Evolutionary conservation across 2,113 vertebrate species (phyloP), one percentile per base, ranked within the genome.

Genomic region (Hyperopisus bebe): DNA sequence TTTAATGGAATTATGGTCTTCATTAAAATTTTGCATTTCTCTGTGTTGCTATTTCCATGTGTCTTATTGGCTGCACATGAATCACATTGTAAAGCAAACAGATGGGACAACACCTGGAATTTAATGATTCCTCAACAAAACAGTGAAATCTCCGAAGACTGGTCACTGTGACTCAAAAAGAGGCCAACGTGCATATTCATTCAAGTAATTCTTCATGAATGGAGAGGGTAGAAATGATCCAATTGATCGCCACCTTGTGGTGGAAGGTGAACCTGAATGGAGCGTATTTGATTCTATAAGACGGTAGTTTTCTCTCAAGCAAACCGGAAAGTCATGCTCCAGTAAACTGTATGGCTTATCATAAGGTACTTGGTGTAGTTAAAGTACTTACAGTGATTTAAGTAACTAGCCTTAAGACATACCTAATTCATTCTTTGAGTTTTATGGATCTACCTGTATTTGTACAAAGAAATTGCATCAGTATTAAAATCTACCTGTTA

Each of bases 401-500:
- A 39, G 21, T 24, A 46, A 46, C 21, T 84, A 21, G 21, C 42
- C 58, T 86, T 50, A 86, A 31, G 9, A 13, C 24, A 27, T 5
- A 35, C 84, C 27, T 86, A 27, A 51, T 53, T 13, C 10, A 31
- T 24, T 86, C 5, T 86, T 51, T 21, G 11, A 17, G 48, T 53
- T 48, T 86, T 86, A 53, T 47, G 6, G 10, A n/a, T n/a, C 83
- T 85, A 11, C 44, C 5, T 89, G 55, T 77, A 42, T 88, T 85
- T 87, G 90, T 89, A 55, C 58, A 70, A 88, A 86, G 90, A n/a
- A 83, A 47, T 83, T 24, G 90, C 48, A 86, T n/a, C 77, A 91
- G 90, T 92, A 90, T 94, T 92, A 92, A 93, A 86, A 19, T 35
- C 91, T 91, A 92, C 91, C 87, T 93, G 80, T 91, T 92, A 44